phyloP scores from a whole-genome alignment of 2,888 invertebrate genomes.

The Dolomedes plantarius region DNA sequence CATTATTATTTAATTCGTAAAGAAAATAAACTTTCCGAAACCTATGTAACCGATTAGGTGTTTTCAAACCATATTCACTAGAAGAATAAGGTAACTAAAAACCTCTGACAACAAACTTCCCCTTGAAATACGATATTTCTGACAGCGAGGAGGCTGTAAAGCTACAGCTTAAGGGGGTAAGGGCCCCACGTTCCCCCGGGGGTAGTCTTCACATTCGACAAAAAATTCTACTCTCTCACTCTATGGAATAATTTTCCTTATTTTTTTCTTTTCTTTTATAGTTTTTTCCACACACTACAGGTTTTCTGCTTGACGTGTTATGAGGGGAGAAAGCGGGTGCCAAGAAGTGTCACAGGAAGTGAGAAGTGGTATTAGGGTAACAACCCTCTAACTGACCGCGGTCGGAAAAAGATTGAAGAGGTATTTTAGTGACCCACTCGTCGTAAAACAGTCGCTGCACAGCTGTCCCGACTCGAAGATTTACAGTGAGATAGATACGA shows the following conservation, averaged over 20 bases:
- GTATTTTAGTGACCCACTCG: constrained; percentile 29
- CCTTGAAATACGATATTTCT: neutral
- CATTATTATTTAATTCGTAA: too few relatives aligned
- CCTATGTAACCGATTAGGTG: too few relatives aligned
- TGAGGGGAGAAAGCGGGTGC: neutral
- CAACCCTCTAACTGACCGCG: constrained; percentile 32
- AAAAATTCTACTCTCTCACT: neutral
- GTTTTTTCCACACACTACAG: neutral
- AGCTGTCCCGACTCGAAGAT: neutral
- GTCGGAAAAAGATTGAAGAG: constrained; percentile 20
- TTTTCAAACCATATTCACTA: neutral
- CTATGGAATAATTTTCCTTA: neutral
- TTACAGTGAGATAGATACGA: neutral
- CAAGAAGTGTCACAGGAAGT: neutral
- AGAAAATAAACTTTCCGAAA: too few relatives aligned
- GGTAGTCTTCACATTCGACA: neutral
- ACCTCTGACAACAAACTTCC: neutral
- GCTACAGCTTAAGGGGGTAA: neutral
- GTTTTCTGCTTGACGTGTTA: constrained; percentile 9
- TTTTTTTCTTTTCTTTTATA: too few relatives aligned
- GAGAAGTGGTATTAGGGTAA: neutral
- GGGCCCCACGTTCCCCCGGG: neutral
- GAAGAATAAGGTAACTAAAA: neutral
- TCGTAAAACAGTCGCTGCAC: constrained; percentile 29
- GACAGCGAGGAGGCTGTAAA: neutral